Percentiles rank a stretch among this genome's conserved stretches.
Conservation (phyloP, 2,113 vertebrate species). For the Chaetorhynchus papuensis region DNA sequence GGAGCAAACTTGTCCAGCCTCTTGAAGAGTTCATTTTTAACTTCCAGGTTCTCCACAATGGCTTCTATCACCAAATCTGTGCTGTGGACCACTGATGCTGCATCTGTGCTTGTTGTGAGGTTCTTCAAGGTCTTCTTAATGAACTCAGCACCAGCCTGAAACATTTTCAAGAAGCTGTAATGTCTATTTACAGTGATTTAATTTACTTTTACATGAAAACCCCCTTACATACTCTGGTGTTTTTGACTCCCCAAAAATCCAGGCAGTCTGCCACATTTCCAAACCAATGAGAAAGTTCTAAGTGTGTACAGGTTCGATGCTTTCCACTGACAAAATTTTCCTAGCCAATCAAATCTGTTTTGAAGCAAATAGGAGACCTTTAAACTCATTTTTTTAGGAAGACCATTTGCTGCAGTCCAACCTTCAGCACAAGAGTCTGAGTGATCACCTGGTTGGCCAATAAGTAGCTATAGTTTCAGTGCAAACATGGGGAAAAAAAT, state of each 20-base stretch:
- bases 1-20: constrained; percentile 89
- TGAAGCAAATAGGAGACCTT: neutral
- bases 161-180: neutral
- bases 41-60: constrained; percentile 88
- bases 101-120: constrained; percentile 81
- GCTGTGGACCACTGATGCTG: constrained; percentile 76
- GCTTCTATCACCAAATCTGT: constrained; percentile 93
- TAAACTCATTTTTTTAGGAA: neutral
- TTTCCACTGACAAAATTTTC: neutral
- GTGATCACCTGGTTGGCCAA: neutral
- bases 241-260: neutral
- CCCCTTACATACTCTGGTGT: neutral
- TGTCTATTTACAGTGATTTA: neutral
- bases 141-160: constrained; percentile 85
- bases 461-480: neutral
- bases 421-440: neutral
- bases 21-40: constrained; percentile 89
- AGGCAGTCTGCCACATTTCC: neutral
- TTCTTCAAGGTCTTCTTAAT: constrained; percentile 83
- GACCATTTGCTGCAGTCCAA: neutral
- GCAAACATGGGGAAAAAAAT: neutral
- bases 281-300: neutral
- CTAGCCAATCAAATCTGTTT: neutral
- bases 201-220: neutral
- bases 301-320: neutral